Evolutionary conservation across 2,888 invertebrate species (phyloP), one percentile per base, ranked within the genome.

Genomic region (Nomada fucata): DNA sequence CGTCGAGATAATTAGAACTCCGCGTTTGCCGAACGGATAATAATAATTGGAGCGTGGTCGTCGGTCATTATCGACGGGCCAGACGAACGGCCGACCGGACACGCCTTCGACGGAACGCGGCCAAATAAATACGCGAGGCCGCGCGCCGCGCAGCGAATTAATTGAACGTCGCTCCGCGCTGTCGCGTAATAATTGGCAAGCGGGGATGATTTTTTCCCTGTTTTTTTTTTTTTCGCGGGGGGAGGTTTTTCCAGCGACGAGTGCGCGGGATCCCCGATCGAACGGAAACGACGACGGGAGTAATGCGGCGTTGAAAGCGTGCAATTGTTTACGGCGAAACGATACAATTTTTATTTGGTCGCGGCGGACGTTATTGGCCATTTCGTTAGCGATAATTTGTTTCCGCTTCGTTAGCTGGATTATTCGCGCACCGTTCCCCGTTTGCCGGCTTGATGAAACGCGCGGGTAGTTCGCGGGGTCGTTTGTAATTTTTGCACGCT

Each of bases 1-100:
- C 23, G 23, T 29, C 64, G 47, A 72, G 64, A 80, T 80, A 80
- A 76, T 82, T 79, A 80, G 69, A 60, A 72, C 68, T 44, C 61
- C 57, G 26, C 65, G 70, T 68, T 67, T 53, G 52, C 47, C 69
- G 50, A 74, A 65, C 73, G 42, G 63, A 52, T 77, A 52, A 74
- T 82, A 76, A 73, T 82, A 83, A 76, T 73, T 80, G 60, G 60
- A 63, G 63, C 63, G 57, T 42, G 20, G 5, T 7, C 47, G 42
- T 18, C n/a, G 53, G 23, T 67, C 72, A 67, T 80, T 80, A 80
- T 68, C 79, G 72, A 26, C 44, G 67, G 63, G 63, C 61, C 26
- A 50, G 70, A 64, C 13, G 60, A 72, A 79, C 67, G 65, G 60
- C 50, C 15, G 68, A 53, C 36, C 57, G 64, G 26, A 64, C 57